Base-by-base conservation (phyloP, 2,113 vertebrate species). In the Parus major region DNA sequence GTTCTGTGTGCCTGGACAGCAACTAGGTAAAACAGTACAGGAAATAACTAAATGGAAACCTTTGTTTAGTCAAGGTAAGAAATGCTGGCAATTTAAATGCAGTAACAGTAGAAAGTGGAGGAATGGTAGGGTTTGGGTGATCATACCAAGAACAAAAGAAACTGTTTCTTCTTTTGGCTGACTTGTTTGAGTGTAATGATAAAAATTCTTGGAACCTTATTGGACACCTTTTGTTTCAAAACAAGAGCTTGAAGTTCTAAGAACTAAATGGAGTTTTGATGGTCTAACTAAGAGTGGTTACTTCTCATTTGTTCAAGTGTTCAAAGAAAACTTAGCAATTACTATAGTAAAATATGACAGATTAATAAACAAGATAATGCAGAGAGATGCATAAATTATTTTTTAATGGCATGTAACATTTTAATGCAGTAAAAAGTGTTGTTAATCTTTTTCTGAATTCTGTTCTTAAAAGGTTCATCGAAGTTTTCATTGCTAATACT, bases 371-470 rank as follows among this genome's bases (percentile, higher is more conserved):
- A 41, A 70, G 27, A 80, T 88, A 86, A 72, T 80, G 70, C 87
- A 80, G 75, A 85, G 70, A 94, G 92, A 88, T 81, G 79, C 85
- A 75, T 63, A 87, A 84, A 59, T 84, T 95, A 82, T 69, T 87
- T 90, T 88, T 92, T 73, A 92, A 81, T 90, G 49, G 71, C 56
- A 86, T 95, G 75, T 88, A 79, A 73, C 41, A 46, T 89, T 73
- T 92, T 69, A 82, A 66, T 85, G 28, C 33, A 82, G 79, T 83
- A 86, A 90, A 95, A 90, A 52, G 35, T 68, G 70, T 85, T 95
- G 79, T 90, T 85, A 82, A 63, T 91, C 9, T 73, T 82, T 72
- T 93, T 80, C 60, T 90, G 71, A 91, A 78, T 92, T 90, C 56
- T 88, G 59, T 96, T 96, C 57, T 90, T 90, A 41, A 5, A 71